Evolutionary conservation across 2,888 invertebrate species (phyloP).

Genomic region (Andrena haemorrhoa): DNA sequence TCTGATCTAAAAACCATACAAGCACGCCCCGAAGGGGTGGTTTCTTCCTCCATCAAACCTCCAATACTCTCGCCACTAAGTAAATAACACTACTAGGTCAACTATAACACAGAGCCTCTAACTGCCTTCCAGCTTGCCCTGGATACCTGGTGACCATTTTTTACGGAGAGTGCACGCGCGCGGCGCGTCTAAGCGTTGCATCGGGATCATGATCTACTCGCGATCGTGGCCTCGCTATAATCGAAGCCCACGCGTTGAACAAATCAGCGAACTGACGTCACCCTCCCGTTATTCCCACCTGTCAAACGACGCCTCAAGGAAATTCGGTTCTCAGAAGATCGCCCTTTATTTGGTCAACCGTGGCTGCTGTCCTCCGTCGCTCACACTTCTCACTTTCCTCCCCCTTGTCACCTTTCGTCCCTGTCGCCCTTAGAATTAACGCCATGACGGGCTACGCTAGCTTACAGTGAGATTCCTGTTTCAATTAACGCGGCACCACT

Average conservation of each 20-base stretch:
- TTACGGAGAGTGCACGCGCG: neutral
- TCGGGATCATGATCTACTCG: slow-evolving; percentile 30
- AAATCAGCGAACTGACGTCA: slow-evolving; percentile 76
- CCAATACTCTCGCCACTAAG: no score
- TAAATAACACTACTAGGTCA: no score
- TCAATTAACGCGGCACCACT: no score
- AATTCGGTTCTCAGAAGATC: slow-evolving; percentile 63
- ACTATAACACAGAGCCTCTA: no score
- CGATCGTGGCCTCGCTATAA: slow-evolving; percentile 75
- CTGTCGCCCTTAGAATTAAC: neutral
- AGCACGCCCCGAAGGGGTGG: no score
- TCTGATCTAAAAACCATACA: no score
- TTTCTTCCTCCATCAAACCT: no score
- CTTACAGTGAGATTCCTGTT: neutral
- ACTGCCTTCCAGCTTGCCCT: no score
- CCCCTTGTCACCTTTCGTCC: neutral
- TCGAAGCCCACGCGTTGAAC: slow-evolving; percentile 77
- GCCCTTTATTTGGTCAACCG: slow-evolving; percentile 66
- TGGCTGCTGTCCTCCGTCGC: neutral
- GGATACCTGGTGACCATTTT: no score
- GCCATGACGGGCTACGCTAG: neutral
- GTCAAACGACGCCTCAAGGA: slow-evolving; percentile 66
- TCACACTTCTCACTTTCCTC: neutral
- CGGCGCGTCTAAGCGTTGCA: neutral
- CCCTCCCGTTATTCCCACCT: slow-evolving; percentile 77